Base-by-base conservation (phyloP, 2,888 invertebrate species). In the Epinotia demarniana region DNA sequence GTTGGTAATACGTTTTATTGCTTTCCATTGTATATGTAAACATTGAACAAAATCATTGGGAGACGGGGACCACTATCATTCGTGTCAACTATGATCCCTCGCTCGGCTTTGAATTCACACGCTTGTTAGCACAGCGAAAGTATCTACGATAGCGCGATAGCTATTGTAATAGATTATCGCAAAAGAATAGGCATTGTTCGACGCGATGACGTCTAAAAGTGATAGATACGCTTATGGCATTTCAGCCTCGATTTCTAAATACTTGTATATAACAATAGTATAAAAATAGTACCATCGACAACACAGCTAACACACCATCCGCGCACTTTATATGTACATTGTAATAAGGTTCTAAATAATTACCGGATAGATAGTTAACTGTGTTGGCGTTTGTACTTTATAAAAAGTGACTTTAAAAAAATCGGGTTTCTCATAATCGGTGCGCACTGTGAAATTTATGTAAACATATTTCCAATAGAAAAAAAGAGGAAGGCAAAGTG, bases 1-100 rank as follows among this genome's bases (percentile, higher is more conserved):
- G 43, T 43, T 12, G 43, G 43, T 43, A 23, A 1, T 8, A 85
- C 80, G 80, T 84, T 89, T 88, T 88, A 89, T 86, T 84, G 81
- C 85, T 82, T 83, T 82, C 78, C 79, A 82, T 33, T 49, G 46
- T 58, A 77, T 72, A 77, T 27, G 23, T 3, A 71, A 53, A 49
- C 27, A 46, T 82, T 58, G 46, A 46, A 46, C 39, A 39, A 39
- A 39, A 39, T 39, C 39, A 8, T 39, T 39, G 33, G 33, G 33
- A 46, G 11, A 53, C 6, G 16, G 16, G 16, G 4, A 49, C 13
- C 16, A 49, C 3, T 53, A 53, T 53, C n/a, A 53, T 53, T 33
- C 46, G 46, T 46, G 3, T 46, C 46, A 46, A 46, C 11, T 61
- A 33, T 61, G 8, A 43, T 18, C 19, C 63, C 19, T 19, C 9